phyloP scores from a whole-genome alignment of 2,113 vertebrate genomes.

The Sapajus apella region DNA sequence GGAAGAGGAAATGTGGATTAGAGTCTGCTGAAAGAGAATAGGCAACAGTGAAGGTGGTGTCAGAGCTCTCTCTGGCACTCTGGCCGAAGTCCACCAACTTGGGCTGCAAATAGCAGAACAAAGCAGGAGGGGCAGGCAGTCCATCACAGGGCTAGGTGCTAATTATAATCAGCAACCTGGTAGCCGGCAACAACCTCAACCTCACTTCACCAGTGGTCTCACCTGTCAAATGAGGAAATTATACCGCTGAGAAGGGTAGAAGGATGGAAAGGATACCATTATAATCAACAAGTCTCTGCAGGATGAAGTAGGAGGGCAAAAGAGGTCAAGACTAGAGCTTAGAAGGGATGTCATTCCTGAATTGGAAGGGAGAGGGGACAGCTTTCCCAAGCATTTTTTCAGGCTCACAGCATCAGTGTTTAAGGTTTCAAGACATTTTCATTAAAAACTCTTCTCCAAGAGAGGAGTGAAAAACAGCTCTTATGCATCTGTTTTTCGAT shows the following conservation, averaged over 20 bases:
- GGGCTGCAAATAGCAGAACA: background rate
- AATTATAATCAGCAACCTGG: background rate
- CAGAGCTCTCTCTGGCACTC: background rate
- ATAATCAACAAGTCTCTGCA: background rate
- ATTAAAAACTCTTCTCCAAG: slow-evolving; percentile 4
- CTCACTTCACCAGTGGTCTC: background rate
- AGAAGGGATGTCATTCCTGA: background rate
- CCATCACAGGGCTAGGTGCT: background rate
- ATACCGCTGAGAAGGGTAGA: background rate
- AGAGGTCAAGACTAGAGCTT: background rate
- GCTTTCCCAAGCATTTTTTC: background rate
- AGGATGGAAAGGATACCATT: background rate
- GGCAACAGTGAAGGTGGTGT: background rate
- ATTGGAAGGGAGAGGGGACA: background rate
- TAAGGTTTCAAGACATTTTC: background rate
- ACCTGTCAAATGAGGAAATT: background rate
- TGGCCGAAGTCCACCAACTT: background rate
- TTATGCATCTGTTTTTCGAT: background rate
- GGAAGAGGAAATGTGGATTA: slow-evolving; percentile 2
- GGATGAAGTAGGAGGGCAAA: background rate
- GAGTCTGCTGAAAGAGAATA: background rate
- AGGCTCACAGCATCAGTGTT: background rate
- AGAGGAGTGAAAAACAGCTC: slow-evolving; percentile 3
- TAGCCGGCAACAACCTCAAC: background rate
- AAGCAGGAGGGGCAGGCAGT: background rate